Evolutionary conservation across 2,888 invertebrate species (phyloP).

Genomic region (Trypoxylon attenuatum): DNA sequence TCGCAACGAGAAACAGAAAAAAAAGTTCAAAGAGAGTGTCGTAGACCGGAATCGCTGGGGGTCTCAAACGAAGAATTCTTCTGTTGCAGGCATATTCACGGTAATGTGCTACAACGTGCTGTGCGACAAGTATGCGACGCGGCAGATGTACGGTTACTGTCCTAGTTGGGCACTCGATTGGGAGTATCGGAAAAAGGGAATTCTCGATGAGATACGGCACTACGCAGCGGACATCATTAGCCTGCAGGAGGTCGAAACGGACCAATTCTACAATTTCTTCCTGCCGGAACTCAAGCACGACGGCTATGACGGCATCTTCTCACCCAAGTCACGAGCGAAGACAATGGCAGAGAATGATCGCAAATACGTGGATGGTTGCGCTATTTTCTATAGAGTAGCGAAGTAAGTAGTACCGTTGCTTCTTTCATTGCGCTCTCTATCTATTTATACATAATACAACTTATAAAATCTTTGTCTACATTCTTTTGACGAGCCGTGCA

Average conservation of each 20-base stretch:
- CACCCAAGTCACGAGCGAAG: slow-evolving; percentile 98
- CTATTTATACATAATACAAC: no score
- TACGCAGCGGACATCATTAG: slow-evolving; percentile 98
- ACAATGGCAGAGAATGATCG: slow-evolving; percentile 98
- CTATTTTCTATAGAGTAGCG: slow-evolving; percentile 95
- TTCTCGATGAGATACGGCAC: slow-evolving; percentile 96
- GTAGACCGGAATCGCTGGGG: no score
- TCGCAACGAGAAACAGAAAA: no score
- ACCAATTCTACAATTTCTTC: slow-evolving; percentile 98
- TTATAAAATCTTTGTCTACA: no score
- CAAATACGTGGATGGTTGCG: slow-evolving; percentile 99
- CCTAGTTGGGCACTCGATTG: slow-evolving; percentile 99
- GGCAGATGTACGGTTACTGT: slow-evolving; percentile 99
- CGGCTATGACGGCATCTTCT: slow-evolving; percentile 96
- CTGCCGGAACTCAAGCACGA: slow-evolving; percentile 93
- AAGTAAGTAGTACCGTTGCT: slow-evolving; percentile 84
- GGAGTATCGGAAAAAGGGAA: slow-evolving; percentile 98
- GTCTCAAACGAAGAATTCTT: no score
- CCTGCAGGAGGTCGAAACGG: slow-evolving; percentile 98
- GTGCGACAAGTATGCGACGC: slow-evolving; percentile 98
- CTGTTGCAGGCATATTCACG: slow-evolving; percentile 90
- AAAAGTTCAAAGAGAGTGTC: no score
- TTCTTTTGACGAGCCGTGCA: no score
- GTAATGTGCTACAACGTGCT: slow-evolving; percentile 99
- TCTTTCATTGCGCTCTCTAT: no score